A percentile compares a stretch with the other conserved stretches of the same genome.
Evolutionary conservation across 2,888 invertebrate species (phyloP).

Genomic region (Anodontia alba): DNA sequence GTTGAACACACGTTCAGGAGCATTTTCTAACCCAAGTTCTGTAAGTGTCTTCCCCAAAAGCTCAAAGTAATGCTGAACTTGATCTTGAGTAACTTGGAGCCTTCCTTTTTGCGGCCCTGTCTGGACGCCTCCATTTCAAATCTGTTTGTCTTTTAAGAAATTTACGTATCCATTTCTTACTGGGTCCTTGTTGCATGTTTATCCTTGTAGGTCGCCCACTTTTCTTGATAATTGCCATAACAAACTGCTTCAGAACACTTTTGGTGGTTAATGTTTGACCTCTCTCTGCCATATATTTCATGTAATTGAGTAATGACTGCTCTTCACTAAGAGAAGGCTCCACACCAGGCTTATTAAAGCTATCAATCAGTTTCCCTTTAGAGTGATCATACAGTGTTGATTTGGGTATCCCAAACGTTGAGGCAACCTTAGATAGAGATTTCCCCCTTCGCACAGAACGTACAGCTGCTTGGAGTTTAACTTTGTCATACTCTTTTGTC

Average conservation of each 20-base stretch:
- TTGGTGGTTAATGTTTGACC: conserved; percentile 14
- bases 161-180: conserved; percentile 3
- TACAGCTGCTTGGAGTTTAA: neutral
- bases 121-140: neutral
- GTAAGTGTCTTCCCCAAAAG: neutral
- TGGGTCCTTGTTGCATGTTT: conserved; percentile 17
- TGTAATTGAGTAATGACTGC: neutral
- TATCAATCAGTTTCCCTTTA: neutral
- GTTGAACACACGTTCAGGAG: neutral
- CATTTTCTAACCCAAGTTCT: neutral
- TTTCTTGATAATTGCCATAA: conserved; percentile 15
- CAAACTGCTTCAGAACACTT: neutral
- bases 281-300: conserved; percentile 7
- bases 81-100: neutral
- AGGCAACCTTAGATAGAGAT: neutral
- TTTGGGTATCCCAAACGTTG: neutral
- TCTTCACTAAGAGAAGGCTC: conserved; percentile 4
- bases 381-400: neutral
- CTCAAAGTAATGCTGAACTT: neutral
- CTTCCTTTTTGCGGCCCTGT: neutral
- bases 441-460: neutral
- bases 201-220: neutral
- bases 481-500: neutral
- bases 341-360: neutral
- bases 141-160: neutral